Conservation (phyloP, 2,888 invertebrate genomes). For the Xestoiulus laeticollis region DNA sequence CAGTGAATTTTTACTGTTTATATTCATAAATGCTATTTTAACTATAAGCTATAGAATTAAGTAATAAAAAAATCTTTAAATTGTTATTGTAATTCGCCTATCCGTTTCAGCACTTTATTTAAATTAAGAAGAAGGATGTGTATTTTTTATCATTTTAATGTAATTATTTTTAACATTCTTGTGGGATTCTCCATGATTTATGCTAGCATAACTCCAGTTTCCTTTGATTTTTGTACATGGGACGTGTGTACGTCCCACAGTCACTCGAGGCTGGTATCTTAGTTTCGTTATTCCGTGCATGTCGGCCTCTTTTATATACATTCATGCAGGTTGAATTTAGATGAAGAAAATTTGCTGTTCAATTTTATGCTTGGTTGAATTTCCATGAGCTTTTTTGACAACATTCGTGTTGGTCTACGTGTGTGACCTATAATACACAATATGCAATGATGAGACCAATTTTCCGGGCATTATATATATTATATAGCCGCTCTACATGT, state of each 20-base stretch:
- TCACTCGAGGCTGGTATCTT: not conserved
- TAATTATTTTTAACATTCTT: too few species aligned
- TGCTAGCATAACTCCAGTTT: not conserved
- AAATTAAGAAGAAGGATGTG: too few species aligned
- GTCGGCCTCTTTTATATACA: not conserved
- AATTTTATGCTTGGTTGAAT: conserved; percentile 29
- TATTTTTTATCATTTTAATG: too few species aligned
- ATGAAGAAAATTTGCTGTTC: conserved; percentile 21
- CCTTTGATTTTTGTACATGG: not conserved
- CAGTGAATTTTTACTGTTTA: too few species aligned
- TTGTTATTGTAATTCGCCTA: too few species aligned
- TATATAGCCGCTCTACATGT: not conserved
- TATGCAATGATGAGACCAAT: conserved; percentile 3
- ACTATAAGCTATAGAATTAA: too few species aligned
- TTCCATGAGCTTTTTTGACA: not conserved
- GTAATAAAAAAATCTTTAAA: too few species aligned
- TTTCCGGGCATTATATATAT: not conserved
- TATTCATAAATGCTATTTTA: too few species aligned
- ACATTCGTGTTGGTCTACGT: conserved; percentile 15
- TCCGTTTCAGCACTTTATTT: too few species aligned
- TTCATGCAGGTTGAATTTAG: conserved; percentile 33
- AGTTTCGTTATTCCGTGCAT: not conserved
- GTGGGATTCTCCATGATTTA: too few species aligned
- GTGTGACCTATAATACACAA: not conserved
- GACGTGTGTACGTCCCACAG: not conserved